A percentile compares a stretch with the other conserved stretches of the same genome.
These are phyloP conservation scores for Taenioides sp. DNA, from an alignment of 2,797 vertebrate species.

Conservation along the genomic window DNA sequence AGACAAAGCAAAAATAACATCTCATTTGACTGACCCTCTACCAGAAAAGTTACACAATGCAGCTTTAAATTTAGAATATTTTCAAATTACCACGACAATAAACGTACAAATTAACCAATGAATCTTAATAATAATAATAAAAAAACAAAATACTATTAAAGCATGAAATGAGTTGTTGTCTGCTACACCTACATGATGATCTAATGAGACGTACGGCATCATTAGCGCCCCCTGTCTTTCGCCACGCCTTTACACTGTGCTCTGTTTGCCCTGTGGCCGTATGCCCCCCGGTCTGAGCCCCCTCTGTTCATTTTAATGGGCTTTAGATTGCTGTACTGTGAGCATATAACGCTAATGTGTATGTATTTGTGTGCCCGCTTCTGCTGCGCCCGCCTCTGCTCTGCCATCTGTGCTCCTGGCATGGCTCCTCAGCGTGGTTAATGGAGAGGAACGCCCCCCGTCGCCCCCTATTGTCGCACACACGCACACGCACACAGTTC, in stretches of 20 bases:
- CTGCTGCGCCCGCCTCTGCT: constrained; percentile 39
- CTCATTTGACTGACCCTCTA: no score
- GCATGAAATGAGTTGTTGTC: no score
- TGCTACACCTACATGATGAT: not conserved
- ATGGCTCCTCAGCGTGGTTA: constrained; percentile 48
- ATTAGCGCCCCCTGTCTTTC: constrained; percentile 1
- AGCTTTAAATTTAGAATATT: no score
- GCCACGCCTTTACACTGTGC: not conserved
- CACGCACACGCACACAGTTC: not conserved
- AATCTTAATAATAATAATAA: no score
- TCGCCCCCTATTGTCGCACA: not conserved
- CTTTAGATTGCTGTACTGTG: constrained; percentile 20
- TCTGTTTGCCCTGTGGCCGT: not conserved
- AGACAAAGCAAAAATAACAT: no score
- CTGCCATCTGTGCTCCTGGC: constrained; percentile 72
- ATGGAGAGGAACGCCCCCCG: constrained; percentile 55
- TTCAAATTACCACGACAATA: no score
- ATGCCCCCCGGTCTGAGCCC: not conserved
- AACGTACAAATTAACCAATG: no score
- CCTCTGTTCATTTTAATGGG: constrained; percentile 17
- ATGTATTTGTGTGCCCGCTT: constrained; percentile 46
- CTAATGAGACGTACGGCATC: not conserved
- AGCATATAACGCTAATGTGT: constrained; percentile 6
- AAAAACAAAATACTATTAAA: no score
- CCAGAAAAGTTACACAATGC: no score